phyloP scores from a whole-genome alignment of 2,113 vertebrate species.

The Myotis lucifugus region DNA sequence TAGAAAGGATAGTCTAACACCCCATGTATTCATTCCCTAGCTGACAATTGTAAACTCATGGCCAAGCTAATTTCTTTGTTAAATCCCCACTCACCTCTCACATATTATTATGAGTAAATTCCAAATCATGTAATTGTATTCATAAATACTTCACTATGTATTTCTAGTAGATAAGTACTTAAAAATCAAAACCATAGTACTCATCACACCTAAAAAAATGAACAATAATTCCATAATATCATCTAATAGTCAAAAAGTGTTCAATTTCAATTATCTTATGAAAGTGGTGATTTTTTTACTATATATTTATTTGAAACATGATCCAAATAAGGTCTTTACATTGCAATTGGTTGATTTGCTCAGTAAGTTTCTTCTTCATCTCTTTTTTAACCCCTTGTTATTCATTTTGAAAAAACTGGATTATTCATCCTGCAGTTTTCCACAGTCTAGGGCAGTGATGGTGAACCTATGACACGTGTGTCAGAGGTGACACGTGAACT shows the following conservation, averaged over 20 bases:
- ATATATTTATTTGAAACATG: neutral
- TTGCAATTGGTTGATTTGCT: neutral
- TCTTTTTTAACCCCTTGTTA: neutral
- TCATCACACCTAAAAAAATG: neutral
- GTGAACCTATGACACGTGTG: too few species aligned
- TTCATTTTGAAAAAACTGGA: neutral
- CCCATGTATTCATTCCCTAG: neutral
- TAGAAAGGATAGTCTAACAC: neutral
- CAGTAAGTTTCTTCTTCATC: neutral
- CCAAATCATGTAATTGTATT: neutral
- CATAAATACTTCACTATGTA: neutral
- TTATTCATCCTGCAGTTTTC: neutral
- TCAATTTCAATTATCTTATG: neutral
- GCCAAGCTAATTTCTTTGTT: neutral
- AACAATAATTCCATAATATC: neutral
- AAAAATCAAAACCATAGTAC: neutral
- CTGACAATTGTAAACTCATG: neutral
- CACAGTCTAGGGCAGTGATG: neutral
- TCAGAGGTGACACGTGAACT: too few species aligned
- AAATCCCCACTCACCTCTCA: neutral
- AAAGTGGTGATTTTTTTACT: conserved; percentile 10
- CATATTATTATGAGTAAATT: neutral
- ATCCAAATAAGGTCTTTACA: neutral
- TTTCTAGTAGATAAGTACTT: neutral
- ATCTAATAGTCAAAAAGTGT: neutral